phyloP scores from a whole-genome alignment of 2,797 vertebrate species.

The Enteromius treurensis region DNA sequence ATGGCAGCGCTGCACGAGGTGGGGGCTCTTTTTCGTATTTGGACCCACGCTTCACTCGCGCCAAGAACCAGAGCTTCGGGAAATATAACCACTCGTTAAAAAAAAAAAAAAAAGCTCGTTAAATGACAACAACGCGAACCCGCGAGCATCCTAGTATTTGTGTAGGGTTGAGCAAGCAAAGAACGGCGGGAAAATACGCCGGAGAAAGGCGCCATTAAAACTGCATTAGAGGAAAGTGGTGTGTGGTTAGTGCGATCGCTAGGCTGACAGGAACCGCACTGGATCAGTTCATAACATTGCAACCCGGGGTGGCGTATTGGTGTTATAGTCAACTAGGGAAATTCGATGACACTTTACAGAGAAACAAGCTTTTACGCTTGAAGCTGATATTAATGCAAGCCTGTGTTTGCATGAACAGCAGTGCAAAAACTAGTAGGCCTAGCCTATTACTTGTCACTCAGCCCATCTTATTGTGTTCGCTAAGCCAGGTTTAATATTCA shows the following conservation, averaged over 20 bases:
- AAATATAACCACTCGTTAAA: constrained; percentile 74
- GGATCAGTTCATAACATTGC: constrained; percentile 15
- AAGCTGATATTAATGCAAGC: neutral
- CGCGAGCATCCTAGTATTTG: constrained; percentile 20
- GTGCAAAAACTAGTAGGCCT: neutral
- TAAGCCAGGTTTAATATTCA: constrained; percentile 42
- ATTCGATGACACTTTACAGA: neutral
- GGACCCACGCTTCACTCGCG: constrained; percentile 55
- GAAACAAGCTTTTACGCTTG: neutral
- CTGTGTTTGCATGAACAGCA: neutral
- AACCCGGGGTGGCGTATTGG: neutral
- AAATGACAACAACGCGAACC: constrained; percentile 65
- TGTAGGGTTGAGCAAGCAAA: constrained; percentile 47
- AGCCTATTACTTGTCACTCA: neutral
- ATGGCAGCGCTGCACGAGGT: constrained; percentile 62
- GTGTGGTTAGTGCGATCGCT: constrained; percentile 11
- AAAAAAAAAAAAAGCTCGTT: constrained; percentile 74
- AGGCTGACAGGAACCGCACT: neutral
- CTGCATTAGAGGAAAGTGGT: constrained; percentile 35
- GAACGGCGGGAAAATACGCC: constrained; percentile 32
- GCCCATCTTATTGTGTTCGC: constrained; percentile 17
- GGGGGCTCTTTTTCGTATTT: constrained; percentile 16
- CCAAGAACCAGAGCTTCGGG: constrained; percentile 75
- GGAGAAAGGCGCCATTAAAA: constrained; percentile 46
- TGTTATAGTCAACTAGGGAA: constrained; percentile 12